Evolutionary conservation across 2,113 vertebrate genomes (phyloP), one percentile per base, ranked within the genome.

Genomic region (Heterotilapia buettikoferi): DNA sequence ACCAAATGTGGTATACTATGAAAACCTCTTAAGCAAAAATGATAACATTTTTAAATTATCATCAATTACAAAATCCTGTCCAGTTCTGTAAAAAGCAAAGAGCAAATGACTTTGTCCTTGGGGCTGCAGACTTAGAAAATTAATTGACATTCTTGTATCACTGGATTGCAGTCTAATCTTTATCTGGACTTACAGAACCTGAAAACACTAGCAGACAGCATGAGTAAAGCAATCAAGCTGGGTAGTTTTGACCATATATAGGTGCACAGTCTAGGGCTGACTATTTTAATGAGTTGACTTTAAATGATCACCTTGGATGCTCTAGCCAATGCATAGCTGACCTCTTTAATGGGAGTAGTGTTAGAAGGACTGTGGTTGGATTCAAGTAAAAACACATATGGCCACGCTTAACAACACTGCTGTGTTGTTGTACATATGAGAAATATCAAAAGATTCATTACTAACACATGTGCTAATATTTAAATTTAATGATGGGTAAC

Each of bases 211-310:
- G 68, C 79, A 83, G 84, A 92, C 88, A 91, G 63, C 57, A 84
- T 2, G 19, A 78, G 71, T 85, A 80, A 89, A 92, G 89, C 85
- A 89, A 88, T 91, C 88, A 90, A 92, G 80, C 68, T 47, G 3
- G 66, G n/a, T 50, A 63, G 83, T 90, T 94, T 83, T 89, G 84
- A 90, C 93, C 88, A 91, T 88, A 95, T 85, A 88, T 89, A 89
- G 90, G 76, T 88, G 86, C 54, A 57, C 13, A 84, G 88, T 92
- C 85, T 85, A 87, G 45, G 90, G 63, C 47, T 86, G 93, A 91
- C 88, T 84, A 83, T 91, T 90, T 88, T 86, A 66, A 53, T 90
- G 89, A 92, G 90, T 86, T 84, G 93, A 85, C 80, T 66, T 11
- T 19, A 38, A 19, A 82, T 78, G 85, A 84, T 50, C 86, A 81